Conservation (phyloP, 2,113 vertebrate species). For the Cromileptes altivelis region DNA sequence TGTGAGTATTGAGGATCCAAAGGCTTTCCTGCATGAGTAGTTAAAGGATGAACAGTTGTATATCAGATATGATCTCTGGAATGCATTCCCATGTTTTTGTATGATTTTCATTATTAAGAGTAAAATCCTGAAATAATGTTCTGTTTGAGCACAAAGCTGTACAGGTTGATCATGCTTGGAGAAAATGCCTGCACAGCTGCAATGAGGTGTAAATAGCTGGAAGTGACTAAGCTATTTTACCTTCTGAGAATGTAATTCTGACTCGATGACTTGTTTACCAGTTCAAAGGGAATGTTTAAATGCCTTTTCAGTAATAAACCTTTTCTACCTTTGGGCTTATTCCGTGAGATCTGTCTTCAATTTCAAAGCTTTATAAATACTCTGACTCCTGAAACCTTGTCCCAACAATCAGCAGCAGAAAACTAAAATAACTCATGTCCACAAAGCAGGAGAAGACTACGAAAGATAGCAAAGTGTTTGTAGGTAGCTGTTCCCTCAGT, state of each 20-base stretch:
- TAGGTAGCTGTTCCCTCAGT: too few species aligned
- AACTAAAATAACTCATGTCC: too few species aligned
- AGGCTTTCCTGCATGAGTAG: conserved; percentile 69
- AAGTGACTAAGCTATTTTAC: conserved; percentile 32
- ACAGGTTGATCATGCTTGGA: conserved; percentile 6
- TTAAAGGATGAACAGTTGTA: conserved; percentile 19
- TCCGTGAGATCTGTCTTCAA: too few species aligned
- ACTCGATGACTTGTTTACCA: conserved; percentile 68
- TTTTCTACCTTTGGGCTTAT: conserved; percentile 72
- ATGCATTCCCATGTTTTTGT: conserved; percentile 41
- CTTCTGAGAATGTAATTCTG: conserved; percentile 70
- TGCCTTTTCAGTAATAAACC: conserved; percentile 79
- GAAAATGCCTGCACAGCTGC: conserved; percentile 37
- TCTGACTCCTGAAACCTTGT: too few species aligned
- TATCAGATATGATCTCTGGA: conserved; percentile 23
- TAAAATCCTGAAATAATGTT: conserved; percentile 33
- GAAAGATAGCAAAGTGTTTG: too few species aligned
- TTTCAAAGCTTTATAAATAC: too few species aligned
- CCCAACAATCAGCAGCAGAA: too few species aligned
- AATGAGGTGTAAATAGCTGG: conserved; percentile 40
- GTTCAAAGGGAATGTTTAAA: conserved; percentile 73
- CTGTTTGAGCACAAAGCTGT: conserved; percentile 72
- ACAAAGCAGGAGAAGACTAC: too few species aligned
- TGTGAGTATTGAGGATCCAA: conserved; percentile 46
- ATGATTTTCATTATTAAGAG: conserved; percentile 14